Evolutionary conservation across 2,888 invertebrate genomes (phyloP).

Genomic region (Ecliptopera silaceata): DNA sequence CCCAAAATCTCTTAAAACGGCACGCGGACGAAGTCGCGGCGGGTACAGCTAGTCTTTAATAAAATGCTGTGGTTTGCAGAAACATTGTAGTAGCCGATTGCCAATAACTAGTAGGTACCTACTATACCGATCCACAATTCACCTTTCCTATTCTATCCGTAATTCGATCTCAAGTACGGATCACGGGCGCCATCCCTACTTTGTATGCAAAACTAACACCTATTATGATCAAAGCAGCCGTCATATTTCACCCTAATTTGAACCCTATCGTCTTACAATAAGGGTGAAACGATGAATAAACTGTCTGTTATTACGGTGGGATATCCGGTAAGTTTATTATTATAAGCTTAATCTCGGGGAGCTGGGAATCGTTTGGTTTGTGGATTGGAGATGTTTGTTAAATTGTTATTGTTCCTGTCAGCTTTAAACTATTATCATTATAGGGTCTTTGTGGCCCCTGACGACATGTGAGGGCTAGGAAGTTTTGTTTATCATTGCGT

Average conservation of each 20-base stretch:
- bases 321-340: slow-evolving; percentile 48
- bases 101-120: not conserved
- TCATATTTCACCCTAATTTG: slow-evolving; percentile 25
- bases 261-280: slow-evolving; percentile 23
- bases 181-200: slow-evolving; percentile 49
- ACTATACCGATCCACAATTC: not conserved
- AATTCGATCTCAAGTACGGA: slow-evolving; percentile 38
- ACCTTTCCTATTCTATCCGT: slow-evolving; percentile 30
- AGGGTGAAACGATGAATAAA: slow-evolving; percentile 6
- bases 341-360: slow-evolving; percentile 52
- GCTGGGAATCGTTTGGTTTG: slow-evolving; percentile 45
- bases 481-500: not conserved
- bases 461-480: slow-evolving; percentile 1
- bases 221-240: slow-evolving; percentile 24
- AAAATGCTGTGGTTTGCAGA: not conserved
- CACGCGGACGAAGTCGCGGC: no score
- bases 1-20: no score
- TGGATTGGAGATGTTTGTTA: slow-evolving; percentile 36
- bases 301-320: slow-evolving; percentile 32
- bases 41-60: no score
- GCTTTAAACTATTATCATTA: slow-evolving; percentile 19
- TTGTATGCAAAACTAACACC: slow-evolving; percentile 59
- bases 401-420: slow-evolving; percentile 38
- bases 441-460: slow-evolving; percentile 1
- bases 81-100: not conserved